Conservation (phyloP, 2,888 invertebrate genomes). For the Cartodere bifasciata region DNA sequence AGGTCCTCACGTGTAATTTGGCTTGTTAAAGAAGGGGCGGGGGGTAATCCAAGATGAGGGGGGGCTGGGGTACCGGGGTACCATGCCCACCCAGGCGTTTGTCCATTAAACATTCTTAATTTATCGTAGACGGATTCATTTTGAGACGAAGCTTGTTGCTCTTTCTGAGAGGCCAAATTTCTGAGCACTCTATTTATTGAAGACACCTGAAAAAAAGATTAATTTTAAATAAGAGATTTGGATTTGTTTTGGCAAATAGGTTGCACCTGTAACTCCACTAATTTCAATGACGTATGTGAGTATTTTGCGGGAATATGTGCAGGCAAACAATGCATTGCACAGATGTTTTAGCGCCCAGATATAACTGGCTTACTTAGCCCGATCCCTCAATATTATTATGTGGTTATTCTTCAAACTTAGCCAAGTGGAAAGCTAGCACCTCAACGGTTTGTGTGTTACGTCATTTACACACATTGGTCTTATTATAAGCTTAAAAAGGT, state of each 20-base stretch:
- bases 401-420: slow-evolving; percentile 34
- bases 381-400: slow-evolving; percentile 32
- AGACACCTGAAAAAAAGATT: slow-evolving; percentile 62
- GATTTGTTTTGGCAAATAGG: no score
- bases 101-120: slow-evolving; percentile 88
- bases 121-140: slow-evolving; percentile 91
- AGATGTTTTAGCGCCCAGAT: slow-evolving; percentile 29
- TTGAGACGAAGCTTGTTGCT: slow-evolving; percentile 72
- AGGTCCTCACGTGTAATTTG: slow-evolving; percentile 53
- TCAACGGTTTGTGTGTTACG: slow-evolving; percentile 10
- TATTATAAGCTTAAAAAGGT: no score
- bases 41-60: slow-evolving; percentile 50
- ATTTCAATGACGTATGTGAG: no score
- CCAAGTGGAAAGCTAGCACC: slow-evolving; percentile 31
- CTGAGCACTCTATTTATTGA: slow-evolving; percentile 96
- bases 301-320: slow-evolving; percentile 32
- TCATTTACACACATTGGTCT: slow-evolving; percentile 11
- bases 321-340: slow-evolving; percentile 31
- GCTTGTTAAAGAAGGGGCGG: slow-evolving; percentile 38
- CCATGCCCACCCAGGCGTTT: slow-evolving; percentile 78
- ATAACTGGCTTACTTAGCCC: slow-evolving; percentile 33
- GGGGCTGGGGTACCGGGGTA: slow-evolving; percentile 67
- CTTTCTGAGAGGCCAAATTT: slow-evolving; percentile 93
- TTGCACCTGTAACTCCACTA: no score
- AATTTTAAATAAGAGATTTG: no score